Percentiles rank a stretch among this genome's conserved stretches.
Conservation (phyloP, 2,888 invertebrate species). For the Tortrix viridana region DNA sequence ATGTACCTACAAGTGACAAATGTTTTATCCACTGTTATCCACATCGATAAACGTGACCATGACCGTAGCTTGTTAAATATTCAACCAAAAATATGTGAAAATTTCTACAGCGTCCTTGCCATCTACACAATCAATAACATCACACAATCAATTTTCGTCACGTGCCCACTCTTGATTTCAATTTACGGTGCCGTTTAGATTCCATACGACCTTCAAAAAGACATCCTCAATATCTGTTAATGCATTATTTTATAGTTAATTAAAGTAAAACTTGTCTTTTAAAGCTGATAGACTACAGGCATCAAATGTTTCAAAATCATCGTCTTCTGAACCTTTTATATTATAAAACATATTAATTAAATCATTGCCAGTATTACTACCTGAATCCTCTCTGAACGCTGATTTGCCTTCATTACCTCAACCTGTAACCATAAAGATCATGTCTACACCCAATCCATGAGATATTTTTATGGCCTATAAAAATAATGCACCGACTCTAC, state of each 20-base stretch:
- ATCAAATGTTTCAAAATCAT: not conserved
- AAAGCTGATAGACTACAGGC: not conserved
- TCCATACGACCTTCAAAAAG: not conserved
- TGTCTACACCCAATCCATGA: constrained; percentile 30
- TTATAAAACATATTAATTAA: constrained; percentile 30
- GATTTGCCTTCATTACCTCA: constrained; percentile 21
- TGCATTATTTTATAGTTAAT: not conserved
- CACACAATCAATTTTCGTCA: too few species aligned
- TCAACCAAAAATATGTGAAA: too few species aligned
- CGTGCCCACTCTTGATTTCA: too few species aligned
- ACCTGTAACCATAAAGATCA: constrained; percentile 27
- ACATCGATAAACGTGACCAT: too few species aligned
- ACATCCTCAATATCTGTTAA: not conserved
- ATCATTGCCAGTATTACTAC: constrained; percentile 14
- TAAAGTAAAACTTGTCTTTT: not conserved
- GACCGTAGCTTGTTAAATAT: too few species aligned
- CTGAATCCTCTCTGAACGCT: not conserved
- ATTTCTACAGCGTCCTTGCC: too few species aligned
- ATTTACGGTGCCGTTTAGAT: too few species aligned
- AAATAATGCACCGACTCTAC: constrained; percentile 36
- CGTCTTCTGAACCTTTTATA: constrained; percentile 7
- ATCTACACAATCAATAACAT: too few species aligned
- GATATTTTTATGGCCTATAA: constrained; percentile 32
- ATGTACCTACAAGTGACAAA: too few species aligned
- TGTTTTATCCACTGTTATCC: too few species aligned